Conservation (phyloP, 2,113 vertebrate genomes). For the Dipodomys spectabilis region DNA sequence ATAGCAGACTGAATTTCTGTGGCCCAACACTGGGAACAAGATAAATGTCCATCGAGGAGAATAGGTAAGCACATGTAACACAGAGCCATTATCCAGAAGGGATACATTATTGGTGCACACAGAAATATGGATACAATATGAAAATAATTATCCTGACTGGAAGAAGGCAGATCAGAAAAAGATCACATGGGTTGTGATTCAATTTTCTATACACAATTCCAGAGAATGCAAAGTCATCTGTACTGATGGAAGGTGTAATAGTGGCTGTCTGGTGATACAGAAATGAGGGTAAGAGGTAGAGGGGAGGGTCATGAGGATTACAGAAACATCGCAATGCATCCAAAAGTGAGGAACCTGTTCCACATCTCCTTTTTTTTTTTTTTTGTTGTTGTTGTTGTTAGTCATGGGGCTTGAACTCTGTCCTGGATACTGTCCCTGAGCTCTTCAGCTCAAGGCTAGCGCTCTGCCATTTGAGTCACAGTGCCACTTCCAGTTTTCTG, state of each 20-base stretch:
- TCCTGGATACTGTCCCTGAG: too few relatives aligned
- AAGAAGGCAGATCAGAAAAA: background rate
- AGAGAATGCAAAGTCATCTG: background rate
- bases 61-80: background rate
- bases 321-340: background rate
- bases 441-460: too few relatives aligned
- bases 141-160: background rate
- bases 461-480: too few relatives aligned
- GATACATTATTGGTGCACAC: background rate
- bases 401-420: too few relatives aligned
- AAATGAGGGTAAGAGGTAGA: accelerated
- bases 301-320: background rate
- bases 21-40: too few relatives aligned
- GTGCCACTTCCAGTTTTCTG: too few relatives aligned
- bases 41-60: too few relatives aligned
- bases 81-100: background rate
- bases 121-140: background rate
- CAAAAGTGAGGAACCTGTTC: background rate
- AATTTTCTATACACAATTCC: background rate
- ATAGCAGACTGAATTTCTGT: too few relatives aligned
- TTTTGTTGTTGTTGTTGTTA: too few relatives aligned
- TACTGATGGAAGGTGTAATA: background rate
- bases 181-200: background rate
- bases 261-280: background rate
- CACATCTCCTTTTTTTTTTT: background rate